phyloP scores from a whole-genome alignment of 2,888 invertebrate genomes.

The Diaperis boleti region DNA sequence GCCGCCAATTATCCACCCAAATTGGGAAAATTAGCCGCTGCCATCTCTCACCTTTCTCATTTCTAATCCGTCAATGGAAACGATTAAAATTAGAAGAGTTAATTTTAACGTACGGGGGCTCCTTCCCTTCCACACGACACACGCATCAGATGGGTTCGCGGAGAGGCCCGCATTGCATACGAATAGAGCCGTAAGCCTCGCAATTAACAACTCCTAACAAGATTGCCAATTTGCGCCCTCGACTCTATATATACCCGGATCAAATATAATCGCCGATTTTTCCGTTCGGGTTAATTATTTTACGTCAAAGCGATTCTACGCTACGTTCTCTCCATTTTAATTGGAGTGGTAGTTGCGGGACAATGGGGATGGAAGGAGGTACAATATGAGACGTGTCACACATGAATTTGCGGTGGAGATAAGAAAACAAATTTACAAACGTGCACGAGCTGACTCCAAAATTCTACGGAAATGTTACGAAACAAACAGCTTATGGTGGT shows the following conservation, averaged over 20 bases:
- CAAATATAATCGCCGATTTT: constrained; percentile 65
- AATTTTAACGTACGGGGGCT: constrained; percentile 24
- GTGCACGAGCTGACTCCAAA: no score
- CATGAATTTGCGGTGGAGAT: not conserved
- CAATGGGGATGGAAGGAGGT: not conserved
- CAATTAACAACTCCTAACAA: constrained; percentile 66
- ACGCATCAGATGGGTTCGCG: constrained; percentile 39
- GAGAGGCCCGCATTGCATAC: constrained; percentile 61
- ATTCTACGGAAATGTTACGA: no score
- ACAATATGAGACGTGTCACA: not conserved
- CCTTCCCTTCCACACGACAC: constrained; percentile 23
- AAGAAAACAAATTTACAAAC: no score
- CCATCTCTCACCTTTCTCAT: constrained; percentile 27
- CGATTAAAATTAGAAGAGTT: constrained; percentile 33
- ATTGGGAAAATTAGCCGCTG: constrained; percentile 50
- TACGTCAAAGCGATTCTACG: constrained; percentile 60
- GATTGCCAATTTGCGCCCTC: constrained; percentile 64
- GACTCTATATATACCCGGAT: constrained; percentile 58
- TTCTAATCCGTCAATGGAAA: constrained; percentile 28
- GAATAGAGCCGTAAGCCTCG: constrained; percentile 62
- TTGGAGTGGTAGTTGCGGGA: constrained; percentile 46
- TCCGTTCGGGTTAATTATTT: constrained; percentile 64
- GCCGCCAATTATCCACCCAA: constrained; percentile 50
- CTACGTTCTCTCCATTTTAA: constrained; percentile 61
- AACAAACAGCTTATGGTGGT: no score